These are phyloP conservation scores for Neoarius graeffei DNA, from an alignment of 2,113 vertebrate genomes.

Conservation along the genomic window DNA sequence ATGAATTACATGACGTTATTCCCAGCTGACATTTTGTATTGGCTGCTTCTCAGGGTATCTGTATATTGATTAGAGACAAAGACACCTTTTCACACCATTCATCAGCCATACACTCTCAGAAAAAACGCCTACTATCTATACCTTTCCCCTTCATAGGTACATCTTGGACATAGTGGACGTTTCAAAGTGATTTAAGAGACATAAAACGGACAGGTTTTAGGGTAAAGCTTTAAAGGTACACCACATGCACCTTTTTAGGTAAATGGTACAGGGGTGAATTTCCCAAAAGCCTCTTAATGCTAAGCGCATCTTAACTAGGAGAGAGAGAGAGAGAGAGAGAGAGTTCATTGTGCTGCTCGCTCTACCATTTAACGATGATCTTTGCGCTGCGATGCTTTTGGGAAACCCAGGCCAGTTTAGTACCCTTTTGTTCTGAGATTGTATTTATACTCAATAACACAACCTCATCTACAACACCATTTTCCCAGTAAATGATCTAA, in stretches of 20 bases:
- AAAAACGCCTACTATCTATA: not conserved
- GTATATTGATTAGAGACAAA: slow-evolving; percentile 1
- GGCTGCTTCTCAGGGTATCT: not conserved
- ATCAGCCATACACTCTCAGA: not conserved
- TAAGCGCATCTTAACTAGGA: too few species aligned
- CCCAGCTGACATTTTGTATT: not conserved
- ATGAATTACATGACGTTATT: not conserved
- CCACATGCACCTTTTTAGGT: not conserved
- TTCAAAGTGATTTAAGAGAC: not conserved
- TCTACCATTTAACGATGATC: too few species aligned
- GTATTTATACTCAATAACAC: not conserved
- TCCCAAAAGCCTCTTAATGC: too few species aligned
- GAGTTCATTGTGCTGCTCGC: too few species aligned
- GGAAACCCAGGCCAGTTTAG: not conserved
- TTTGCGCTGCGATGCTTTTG: too few species aligned
- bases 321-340: too few species aligned
- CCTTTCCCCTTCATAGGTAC: not conserved
- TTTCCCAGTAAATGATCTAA: not conserved
- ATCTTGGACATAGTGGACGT: not conserved
- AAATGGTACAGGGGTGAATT: not conserved
- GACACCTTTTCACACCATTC: not conserved
- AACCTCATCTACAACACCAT: not conserved
- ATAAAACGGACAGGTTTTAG: not conserved
- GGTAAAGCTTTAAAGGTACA: not conserved
- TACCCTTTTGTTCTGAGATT: not conserved